Base-by-base conservation (phyloP, 2,888 invertebrate genomes). In the Odiellus spinosus region DNA sequence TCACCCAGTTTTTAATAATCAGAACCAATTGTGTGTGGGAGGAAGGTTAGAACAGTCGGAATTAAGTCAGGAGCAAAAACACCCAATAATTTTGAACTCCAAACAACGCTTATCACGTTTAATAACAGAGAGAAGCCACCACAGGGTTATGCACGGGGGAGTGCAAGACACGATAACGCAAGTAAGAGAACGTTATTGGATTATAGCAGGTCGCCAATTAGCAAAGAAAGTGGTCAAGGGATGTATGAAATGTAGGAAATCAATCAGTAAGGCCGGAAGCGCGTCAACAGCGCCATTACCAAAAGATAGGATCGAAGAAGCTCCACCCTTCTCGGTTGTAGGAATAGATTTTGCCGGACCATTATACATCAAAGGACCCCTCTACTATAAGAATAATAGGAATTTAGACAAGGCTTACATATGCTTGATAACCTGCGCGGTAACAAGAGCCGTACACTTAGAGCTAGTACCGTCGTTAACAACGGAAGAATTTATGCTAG, bases 301-400 rank as follows among this genome's bases (percentile, higher is more conserved):
- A 14, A n/a, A n/a, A 15, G 42, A 42, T 3, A 5, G 42, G 6
- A 18, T 42, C 3, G 14, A 12, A 2, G 32, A n/a, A 33, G 21
- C 32, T 2, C 5, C 42, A 32, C 42, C 42, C 4, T 42, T 42
- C 18, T 6, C 42, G 8, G 18, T 33, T 12, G 26, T 33, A 19
- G 42, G 42, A 26, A 21, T 42, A 3, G 32, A 42, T 42, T 42
- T 42, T 26, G 42, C 42, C 14, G 42, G 42, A 15, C 42, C 32
- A 14, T 5, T 66, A 12, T 26, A 26, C 8, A 8, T 26, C 5
- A 26, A 26, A 8, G 26, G 26, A 26, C 26, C 26, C 26, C 8
- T 8, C 4, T 26, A 26, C 8, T 26, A 6, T 26, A 8, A 26
- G 26, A 26, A 26, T 6, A 26, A 26, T 26, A 26, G 8, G 26